Evolutionary conservation across 1,140 invertebrate species (phyloP), one percentile per base, ranked within the genome.

Genomic region (Ostrea edulis): DNA sequence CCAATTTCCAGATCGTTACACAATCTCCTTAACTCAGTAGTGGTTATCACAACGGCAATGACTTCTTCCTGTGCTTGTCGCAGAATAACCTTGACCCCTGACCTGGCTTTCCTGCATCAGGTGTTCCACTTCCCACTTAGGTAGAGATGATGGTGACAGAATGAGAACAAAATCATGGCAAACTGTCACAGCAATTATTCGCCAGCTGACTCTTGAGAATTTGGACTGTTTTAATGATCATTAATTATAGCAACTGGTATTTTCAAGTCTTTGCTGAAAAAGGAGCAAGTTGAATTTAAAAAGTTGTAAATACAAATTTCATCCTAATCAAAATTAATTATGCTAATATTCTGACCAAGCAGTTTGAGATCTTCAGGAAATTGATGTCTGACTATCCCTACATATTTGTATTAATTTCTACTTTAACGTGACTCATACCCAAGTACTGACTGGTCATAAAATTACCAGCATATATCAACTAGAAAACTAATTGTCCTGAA

Each of bases 91-190:
- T 77, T 77, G 68, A 77, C 25, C 68, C 29, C 35, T 35, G 68
- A 77, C 68, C 68, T 77, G 17, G 29, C 12, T 77, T 77, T 25
- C 68, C 25, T 5, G 25, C 29, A 14, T 5, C 35, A 44, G 14
- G 58, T 62, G 58, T 62, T n/a, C 9, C 68, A 77, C 25, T 29
- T 77, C 68, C 68, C 68, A 77, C 68, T 25, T 25, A 77, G 68
- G 68, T 17, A 29, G 68, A 25, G 25, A 14, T 17, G n/a, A 22
- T 77, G 68, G 25, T 17, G 25, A 77, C 25, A 29, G 68, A 29
- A 29, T 29, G 68, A 68, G 65, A 68, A 9, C 65, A 68, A 4
- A 9, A 77, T 77, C 68, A 29, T 12, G 29, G 25, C 68, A 9
- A 29, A 77, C 68, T 77, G 68, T 77, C 68, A 77, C 68, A 29